Evolutionary conservation across 2,113 vertebrate species (phyloP), one percentile per base, ranked within the genome.

Genomic region (Aythya baeri): DNA sequence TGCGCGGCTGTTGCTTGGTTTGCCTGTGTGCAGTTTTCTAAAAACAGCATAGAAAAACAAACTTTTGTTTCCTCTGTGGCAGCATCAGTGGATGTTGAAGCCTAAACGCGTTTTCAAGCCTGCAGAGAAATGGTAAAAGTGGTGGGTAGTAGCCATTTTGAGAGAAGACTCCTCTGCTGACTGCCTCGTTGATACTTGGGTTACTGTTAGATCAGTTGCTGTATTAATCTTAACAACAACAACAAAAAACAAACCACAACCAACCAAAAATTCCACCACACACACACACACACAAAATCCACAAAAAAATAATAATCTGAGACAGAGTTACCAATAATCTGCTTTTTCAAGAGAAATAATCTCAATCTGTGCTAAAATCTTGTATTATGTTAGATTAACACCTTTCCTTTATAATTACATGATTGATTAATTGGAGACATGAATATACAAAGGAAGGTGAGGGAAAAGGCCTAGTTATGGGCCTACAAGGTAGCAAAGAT

Each of bases 21-120:
- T 14, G 2, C 25, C 14, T 34, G 16, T 4, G 5, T 34, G 43
- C 52, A 20, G 18, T 36, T 74, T 86, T 8, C 16, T 26, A 1
- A 1, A 1, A 1, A 1, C 0, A 1, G 22, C 20, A 44, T 6
- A 13, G 18, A 49, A 46, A 13, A 80, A 11, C 8, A 32, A n/a
- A 31, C 2, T 8, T 34, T 26, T 50, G 11, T n/a, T 25, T 44
- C 52, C 5, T 34, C 13, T 41, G 16, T 6, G 49, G 32, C 5
- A 6, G 32, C 7, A 4, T 54, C 1, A 0, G 13, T 59, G 11
- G 27, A 15, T 46, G 3, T 41, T 0, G 1, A 11, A 8, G 6
- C 3, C 2, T 44, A 34, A 26, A 17, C 31, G 23, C 1, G 1
- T 7, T 57, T 49, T 0, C 0, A 50, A 25, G 31, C 12, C 34